Evolutionary conservation across 2,888 invertebrate species (phyloP).

Genomic region (Mayetiola destructor): DNA sequence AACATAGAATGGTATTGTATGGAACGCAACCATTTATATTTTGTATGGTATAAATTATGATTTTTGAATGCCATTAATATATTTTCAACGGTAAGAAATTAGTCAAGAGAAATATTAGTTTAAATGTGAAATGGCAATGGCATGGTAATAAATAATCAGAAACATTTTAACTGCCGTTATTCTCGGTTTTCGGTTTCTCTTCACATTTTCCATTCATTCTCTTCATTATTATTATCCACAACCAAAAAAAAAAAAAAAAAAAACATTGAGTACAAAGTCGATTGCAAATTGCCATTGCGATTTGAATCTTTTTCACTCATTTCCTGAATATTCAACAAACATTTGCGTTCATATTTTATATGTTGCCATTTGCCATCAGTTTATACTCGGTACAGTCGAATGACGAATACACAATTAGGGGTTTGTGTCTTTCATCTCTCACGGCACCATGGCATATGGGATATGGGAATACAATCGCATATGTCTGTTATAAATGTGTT

Average conservation of each 20-base stretch:
- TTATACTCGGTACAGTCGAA: not conserved
- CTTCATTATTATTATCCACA: not conserved
- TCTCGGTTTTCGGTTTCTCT: not conserved
- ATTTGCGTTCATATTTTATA: not conserved
- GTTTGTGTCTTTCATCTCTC: too few species aligned
- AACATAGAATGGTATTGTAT: too few species aligned
- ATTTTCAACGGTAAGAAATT: constrained; percentile 12
- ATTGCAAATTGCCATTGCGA: constrained; percentile 5
- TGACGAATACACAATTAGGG: too few species aligned
- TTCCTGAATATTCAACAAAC: not conserved
- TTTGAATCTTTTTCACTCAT: not conserved
- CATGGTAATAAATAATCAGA: constrained; percentile 8
- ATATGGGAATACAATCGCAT: not conserved
- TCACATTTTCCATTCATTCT: not conserved
- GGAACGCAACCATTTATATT: too few species aligned
- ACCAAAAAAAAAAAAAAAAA: too few species aligned
- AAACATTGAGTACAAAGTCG: too few species aligned
- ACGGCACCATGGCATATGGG: too few species aligned
- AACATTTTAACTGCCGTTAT: not conserved
- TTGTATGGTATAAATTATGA: constrained; percentile 9
- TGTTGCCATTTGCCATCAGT: not conserved
- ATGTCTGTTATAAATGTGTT: constrained; percentile 3
- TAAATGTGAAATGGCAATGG: constrained; percentile 11
- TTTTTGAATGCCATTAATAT: constrained; percentile 12
- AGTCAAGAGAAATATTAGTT: constrained; percentile 12